A percentile compares a stretch with the other conserved stretches of the same genome.
Evolutionary conservation across 2,888 invertebrate genomes (phyloP).

Genomic region (Lucinisca nassula): DNA sequence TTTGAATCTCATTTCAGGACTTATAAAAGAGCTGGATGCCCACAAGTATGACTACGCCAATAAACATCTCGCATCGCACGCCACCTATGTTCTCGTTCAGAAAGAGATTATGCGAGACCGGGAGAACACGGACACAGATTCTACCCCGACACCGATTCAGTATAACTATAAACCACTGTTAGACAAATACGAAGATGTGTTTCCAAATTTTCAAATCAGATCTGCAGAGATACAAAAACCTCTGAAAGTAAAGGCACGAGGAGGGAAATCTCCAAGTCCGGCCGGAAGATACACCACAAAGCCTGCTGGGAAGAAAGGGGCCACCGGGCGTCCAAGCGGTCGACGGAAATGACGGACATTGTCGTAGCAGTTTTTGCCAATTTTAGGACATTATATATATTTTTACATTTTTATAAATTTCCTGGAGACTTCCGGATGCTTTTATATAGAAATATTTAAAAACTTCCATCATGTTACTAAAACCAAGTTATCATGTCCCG

Average conservation of each 20-base stretch:
- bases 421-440: no score
- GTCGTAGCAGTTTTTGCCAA: no score
- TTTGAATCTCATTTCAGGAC: constrained; percentile 74
- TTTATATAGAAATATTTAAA: no score
- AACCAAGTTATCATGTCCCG: no score
- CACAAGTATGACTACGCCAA: constrained; percentile 86
- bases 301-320: constrained; percentile 51
- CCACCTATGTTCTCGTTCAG: constrained; percentile 86
- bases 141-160: constrained; percentile 71
- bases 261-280: constrained; percentile 84
- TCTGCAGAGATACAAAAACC: constrained; percentile 79
- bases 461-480: no score
- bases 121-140: constrained; percentile 57
- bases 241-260: constrained; percentile 72
- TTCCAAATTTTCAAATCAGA: constrained; percentile 84
- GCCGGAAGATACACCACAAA: constrained; percentile 77
- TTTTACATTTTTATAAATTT: no score
- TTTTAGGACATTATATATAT: no score
- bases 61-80: constrained; percentile 85
- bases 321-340: constrained; percentile 37
- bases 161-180: constrained; percentile 85
- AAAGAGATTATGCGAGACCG: constrained; percentile 79
- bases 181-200: constrained; percentile 82
- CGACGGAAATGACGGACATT: constrained; percentile 52
- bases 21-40: constrained; percentile 86